Conservation (phyloP, 2,888 invertebrate species). For the Julus scandinavius region DNA sequence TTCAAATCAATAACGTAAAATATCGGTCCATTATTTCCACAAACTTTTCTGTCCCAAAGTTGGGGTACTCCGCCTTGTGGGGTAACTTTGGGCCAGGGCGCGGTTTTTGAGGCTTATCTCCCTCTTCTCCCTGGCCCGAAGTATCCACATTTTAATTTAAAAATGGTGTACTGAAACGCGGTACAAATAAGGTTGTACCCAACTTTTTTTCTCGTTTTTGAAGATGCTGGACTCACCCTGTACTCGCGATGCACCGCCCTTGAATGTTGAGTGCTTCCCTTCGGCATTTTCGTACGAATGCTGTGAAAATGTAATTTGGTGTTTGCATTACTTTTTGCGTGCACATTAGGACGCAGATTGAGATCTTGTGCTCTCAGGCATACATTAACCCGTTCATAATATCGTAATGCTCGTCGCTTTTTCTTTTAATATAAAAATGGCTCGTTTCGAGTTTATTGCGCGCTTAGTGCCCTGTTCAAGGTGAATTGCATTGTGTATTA, state of each 20-base stretch:
- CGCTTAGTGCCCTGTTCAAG: neutral
- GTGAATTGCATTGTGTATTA: slow-evolving; percentile 27
- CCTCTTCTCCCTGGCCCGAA: no score
- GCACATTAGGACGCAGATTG: slow-evolving; percentile 21
- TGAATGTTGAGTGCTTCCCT: neutral
- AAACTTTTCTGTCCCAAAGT: no score
- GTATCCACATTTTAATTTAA: no score
- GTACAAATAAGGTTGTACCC: no score
- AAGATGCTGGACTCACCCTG: neutral
- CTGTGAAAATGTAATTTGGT: slow-evolving; percentile 3
- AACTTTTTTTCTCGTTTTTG: no score
- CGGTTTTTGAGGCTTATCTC: no score
- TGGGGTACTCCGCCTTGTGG: no score
- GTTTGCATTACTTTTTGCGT: neutral
- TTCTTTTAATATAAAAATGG: slow-evolving; percentile 22
- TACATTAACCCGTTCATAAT: neutral
- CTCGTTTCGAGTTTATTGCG: neutral
- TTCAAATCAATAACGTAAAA: no score
- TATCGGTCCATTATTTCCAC: no score
- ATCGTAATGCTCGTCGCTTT: neutral
- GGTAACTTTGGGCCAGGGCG: no score
- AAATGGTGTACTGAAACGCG: no score
- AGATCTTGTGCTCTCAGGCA: neutral
- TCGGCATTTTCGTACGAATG: neutral
- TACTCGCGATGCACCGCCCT: neutral